phyloP scores from a whole-genome alignment of 2,113 vertebrate genomes.

The Tretioscincus oriximinensis region DNA sequence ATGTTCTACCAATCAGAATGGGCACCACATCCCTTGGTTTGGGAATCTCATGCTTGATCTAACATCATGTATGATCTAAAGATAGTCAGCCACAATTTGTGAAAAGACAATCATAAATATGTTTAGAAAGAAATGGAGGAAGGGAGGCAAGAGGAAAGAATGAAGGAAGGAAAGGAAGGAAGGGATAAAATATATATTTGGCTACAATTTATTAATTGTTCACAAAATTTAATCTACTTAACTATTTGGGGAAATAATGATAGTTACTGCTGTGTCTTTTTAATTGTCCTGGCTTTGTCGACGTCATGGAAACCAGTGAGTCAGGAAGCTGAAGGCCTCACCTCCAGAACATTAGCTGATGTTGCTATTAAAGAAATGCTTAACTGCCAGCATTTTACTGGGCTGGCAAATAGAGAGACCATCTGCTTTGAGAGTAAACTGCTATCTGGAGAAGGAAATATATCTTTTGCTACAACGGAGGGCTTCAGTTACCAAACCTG shows the following conservation, averaged over 20 bases:
- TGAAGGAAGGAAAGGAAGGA: no score
- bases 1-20: no score
- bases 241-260: background rate
- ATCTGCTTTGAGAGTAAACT: constrained; percentile 11
- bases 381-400: background rate
- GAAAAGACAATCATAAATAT: no score
- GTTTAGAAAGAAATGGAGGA: no score
- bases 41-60: no score
- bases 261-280: background rate
- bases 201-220: background rate
- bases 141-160: no score
- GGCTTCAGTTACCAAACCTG: background rate
- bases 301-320: constrained; percentile 9
- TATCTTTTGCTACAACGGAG: constrained; percentile 15
- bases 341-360: background rate
- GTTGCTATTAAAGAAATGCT: constrained; percentile 16
- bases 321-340: constrained; percentile 4
- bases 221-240: background rate
- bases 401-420: constrained; percentile 10
- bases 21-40: no score
- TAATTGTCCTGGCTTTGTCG: background rate
- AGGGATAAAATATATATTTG: no score
- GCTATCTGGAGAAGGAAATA: constrained; percentile 6
- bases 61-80: no score
- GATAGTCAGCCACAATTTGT: no score